phyloP scores from a whole-genome alignment of 2,113 vertebrate genomes.

The Prinia subflava region DNA sequence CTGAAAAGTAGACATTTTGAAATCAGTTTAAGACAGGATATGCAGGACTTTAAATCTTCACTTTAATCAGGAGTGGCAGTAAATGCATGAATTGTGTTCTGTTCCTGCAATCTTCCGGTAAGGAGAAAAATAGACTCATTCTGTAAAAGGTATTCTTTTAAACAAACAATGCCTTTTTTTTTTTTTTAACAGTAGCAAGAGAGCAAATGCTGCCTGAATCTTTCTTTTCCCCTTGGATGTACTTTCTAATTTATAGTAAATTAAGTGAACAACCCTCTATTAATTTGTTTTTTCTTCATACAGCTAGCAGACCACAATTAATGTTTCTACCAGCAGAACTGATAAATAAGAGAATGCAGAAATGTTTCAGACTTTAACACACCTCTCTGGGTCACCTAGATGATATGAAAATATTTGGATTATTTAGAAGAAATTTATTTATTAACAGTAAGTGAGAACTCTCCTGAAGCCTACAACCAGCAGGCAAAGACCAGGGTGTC shows the following conservation, averaged over 20 bases:
- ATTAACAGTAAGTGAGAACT: background rate
- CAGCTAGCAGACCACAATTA: background rate
- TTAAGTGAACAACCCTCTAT: background rate
- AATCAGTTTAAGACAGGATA: constrained; percentile 4
- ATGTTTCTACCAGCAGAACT: background rate
- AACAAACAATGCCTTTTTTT: constrained; percentile 32
- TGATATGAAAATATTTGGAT: background rate
- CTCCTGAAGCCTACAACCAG: background rate
- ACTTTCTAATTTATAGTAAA: background rate
- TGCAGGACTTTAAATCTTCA: background rate
- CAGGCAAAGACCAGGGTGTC: background rate
- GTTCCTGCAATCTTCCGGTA: constrained; percentile 43
- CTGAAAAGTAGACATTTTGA: background rate
- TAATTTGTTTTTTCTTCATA: background rate
- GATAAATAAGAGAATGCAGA: background rate
- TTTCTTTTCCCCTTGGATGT: background rate
- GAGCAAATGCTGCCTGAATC: constrained; percentile 17
- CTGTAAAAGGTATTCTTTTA: constrained; percentile 40
- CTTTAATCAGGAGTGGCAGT: constrained; percentile 13
- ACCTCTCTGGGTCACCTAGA: background rate
- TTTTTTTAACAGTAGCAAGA: background rate
- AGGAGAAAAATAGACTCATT: constrained; percentile 5
- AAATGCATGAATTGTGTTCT: constrained; percentile 49
- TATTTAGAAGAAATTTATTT: background rate
- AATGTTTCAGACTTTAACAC: background rate